These are phyloP conservation scores for Grammomys surdaster DNA, from an alignment of 2,113 vertebrate genomes.

Conservation along the genomic window DNA sequence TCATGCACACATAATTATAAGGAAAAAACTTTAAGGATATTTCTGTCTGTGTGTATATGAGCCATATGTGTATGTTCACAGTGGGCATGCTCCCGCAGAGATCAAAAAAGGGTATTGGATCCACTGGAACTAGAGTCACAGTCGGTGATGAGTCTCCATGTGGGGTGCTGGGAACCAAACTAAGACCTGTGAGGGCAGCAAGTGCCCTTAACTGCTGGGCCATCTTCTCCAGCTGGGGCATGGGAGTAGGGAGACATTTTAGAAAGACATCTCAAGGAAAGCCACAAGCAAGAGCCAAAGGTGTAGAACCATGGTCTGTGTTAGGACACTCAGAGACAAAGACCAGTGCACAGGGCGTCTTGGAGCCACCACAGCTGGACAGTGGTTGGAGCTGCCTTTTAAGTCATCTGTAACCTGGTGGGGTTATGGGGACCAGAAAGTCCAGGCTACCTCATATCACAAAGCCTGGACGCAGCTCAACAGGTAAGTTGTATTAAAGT, in stretches of 20 bases:
- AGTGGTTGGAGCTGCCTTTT: background rate
- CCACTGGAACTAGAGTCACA: too few species aligned
- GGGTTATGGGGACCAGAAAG: background rate
- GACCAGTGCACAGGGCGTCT: background rate
- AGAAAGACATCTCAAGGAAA: background rate
- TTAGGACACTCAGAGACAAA: background rate
- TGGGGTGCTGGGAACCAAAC: background rate
- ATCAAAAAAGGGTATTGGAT: background rate
- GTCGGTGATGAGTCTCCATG: background rate
- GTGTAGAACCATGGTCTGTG: background rate
- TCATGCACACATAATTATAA: background rate
- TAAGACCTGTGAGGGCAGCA: background rate
- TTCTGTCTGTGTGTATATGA: background rate
- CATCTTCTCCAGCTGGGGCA: background rate
- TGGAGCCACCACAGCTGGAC: background rate
- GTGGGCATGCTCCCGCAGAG: background rate
- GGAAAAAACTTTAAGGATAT: accelerated
- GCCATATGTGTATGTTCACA: background rate
- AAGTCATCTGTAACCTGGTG: background rate
- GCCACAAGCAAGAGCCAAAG: background rate
- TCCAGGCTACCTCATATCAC: background rate
- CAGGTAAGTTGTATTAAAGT: background rate
- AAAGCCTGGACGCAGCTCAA: background rate
- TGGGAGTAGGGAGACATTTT: background rate
- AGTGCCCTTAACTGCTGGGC: background rate